Evolutionary conservation across 2,888 invertebrate genomes (phyloP).

Genomic region (Lucinisca nassula): DNA sequence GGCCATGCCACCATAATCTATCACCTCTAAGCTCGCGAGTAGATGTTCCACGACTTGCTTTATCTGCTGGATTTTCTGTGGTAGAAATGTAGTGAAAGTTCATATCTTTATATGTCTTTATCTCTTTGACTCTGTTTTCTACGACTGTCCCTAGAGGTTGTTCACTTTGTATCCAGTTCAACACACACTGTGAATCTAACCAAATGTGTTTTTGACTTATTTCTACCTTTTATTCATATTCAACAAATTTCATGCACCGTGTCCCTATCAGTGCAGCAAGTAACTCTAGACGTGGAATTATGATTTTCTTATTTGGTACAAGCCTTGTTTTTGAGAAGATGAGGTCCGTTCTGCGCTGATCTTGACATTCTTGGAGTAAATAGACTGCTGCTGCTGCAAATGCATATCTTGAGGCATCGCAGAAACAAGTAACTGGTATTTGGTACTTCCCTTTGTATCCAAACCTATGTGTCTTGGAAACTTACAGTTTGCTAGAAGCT

Average conservation of each 20-base stretch:
- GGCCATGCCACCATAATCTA: background rate
- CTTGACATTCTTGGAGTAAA: background rate
- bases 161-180: background rate
- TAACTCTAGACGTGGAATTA: background rate
- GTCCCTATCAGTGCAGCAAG: background rate
- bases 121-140: background rate
- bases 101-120: background rate
- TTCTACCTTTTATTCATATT: background rate
- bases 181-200: conserved; percentile 3
- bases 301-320: background rate
- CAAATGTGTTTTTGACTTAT: background rate
- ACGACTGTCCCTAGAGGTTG: background rate
- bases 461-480: conserved; percentile 4
- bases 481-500: background rate
- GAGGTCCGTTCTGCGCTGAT: background rate
- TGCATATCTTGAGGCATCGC: background rate
- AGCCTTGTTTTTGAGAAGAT: conserved; percentile 20
- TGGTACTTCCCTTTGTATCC: background rate
- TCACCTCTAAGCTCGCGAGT: background rate
- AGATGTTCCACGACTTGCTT: background rate
- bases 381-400: background rate
- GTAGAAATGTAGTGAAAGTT: background rate
- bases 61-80: background rate
- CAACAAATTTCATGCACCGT: background rate
- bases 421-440: conserved; percentile 26